Evolutionary conservation across 2,888 invertebrate species (phyloP).

Genomic region (Punctoribates punctum): DNA sequence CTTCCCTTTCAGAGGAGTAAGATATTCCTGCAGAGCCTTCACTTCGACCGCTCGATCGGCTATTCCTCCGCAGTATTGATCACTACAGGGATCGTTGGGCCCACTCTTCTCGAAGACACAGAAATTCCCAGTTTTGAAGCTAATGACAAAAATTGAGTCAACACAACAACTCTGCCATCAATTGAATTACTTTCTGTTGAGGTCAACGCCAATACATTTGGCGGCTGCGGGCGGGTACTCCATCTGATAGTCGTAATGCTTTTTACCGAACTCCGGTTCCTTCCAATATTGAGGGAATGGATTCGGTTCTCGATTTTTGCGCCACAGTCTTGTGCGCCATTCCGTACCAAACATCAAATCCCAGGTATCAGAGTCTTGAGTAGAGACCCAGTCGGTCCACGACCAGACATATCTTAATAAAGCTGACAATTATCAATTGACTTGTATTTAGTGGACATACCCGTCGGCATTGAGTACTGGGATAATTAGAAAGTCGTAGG

Average conservation of each 20-base stretch:
- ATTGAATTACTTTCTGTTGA: not conserved
- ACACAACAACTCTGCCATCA: not conserved
- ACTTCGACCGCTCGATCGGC: not conserved
- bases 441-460: not conserved
- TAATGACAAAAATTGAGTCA: not conserved
- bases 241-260: too few species aligned
- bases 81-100: not conserved
- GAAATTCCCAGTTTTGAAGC: not conserved
- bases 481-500: not conserved
- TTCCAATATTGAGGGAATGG: too few species aligned
- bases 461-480: not conserved
- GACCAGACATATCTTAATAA: not conserved
- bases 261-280: too few species aligned
- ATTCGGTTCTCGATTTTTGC: not conserved
- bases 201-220: not conserved
- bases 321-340: not conserved
- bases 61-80: not conserved
- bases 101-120: not conserved
- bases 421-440: not conserved
- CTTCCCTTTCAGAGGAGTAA: not conserved
- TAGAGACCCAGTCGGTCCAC: not conserved
- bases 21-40: not conserved
- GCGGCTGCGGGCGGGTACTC: not conserved
- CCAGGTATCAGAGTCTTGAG: too few species aligned
- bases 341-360: not conserved